These are phyloP conservation scores for Andrena camellia DNA, from an alignment of 2,888 invertebrate genomes.

Conservation along the genomic window DNA sequence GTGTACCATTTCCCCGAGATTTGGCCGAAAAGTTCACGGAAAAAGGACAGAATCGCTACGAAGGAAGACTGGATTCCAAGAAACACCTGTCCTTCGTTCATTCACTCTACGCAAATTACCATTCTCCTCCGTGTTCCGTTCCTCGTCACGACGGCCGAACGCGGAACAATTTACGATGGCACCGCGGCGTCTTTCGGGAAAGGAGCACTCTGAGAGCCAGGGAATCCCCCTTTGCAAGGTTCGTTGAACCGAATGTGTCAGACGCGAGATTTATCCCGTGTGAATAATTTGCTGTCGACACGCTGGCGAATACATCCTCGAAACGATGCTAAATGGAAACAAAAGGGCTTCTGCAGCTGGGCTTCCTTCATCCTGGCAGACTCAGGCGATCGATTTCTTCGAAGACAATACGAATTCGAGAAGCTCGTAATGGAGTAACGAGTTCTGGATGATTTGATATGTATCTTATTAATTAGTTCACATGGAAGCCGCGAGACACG, in stretches of 20 bases:
- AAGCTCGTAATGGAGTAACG: no score
- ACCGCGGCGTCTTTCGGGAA: slow-evolving; percentile 53
- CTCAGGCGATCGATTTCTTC: neutral
- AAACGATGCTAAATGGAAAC: neutral
- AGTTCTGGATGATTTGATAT: no score
- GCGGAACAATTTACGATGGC: slow-evolving; percentile 57
- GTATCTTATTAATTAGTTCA: no score
- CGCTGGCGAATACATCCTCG: slow-evolving; percentile 6
- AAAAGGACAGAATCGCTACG: slow-evolving; percentile 14
- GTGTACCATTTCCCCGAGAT: slow-evolving; percentile 12
- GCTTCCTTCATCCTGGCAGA: neutral
- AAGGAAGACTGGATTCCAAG: slow-evolving; percentile 50
- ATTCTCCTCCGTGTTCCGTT: slow-evolving; percentile 56
- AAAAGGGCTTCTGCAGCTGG: slow-evolving; percentile 1
- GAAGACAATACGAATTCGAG: no score
- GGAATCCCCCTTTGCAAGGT: slow-evolving; percentile 62
- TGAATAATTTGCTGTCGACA: slow-evolving; percentile 51
- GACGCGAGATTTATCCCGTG: slow-evolving; percentile 57
- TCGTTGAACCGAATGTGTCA: slow-evolving; percentile 62
- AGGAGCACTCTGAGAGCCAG: slow-evolving; percentile 47
- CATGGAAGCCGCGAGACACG: no score
- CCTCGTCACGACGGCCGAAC: slow-evolving; percentile 50
- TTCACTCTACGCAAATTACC: slow-evolving; percentile 62
- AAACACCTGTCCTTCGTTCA: slow-evolving; percentile 56
- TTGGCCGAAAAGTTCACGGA: slow-evolving; percentile 16